Percentiles rank a stretch among this genome's conserved stretches.
Evolutionary conservation across 92 coral and sea anemone species (phyloP).

Genomic region (Chrysogorgia sp.): DNA sequence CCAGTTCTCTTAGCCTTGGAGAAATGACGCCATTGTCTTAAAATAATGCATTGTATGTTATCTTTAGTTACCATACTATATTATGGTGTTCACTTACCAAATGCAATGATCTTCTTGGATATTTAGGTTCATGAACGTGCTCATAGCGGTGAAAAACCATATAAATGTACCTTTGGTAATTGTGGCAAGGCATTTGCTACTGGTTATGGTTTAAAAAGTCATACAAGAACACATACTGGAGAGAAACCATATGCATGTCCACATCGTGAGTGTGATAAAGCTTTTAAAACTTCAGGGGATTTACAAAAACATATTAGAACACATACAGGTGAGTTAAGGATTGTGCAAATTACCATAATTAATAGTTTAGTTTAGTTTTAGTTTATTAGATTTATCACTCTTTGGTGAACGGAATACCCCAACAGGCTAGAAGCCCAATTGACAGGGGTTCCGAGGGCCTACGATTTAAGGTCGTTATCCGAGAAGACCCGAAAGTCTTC

Average conservation of each 20-base stretch:
- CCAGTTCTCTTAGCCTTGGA: no score
- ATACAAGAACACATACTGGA: conserved; percentile 95
- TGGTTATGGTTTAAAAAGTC: conserved; percentile 95
- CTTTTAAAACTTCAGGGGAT: conserved; percentile 97
- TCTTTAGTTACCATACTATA: no score
- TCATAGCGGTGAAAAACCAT: conserved; percentile 98
- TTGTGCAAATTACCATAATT: not conserved
- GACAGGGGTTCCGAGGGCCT: no score
- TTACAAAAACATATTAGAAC: conserved; percentile 96
- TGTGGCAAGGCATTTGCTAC: conserved; percentile 99
- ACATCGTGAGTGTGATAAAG: conserved; percentile 77
- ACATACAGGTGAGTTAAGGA: conserved; percentile 73
- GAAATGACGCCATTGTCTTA: not conserved
- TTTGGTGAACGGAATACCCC: no score
- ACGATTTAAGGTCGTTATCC: no score
- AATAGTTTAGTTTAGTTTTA: no score
- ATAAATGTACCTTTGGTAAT: conserved; percentile 77
- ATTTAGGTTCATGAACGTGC: conserved; percentile 93
- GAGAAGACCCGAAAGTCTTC: no score
- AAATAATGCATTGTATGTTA: not conserved
- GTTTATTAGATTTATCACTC: no score
- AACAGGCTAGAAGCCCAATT: no score
- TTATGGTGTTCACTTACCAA: not conserved
- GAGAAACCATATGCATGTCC: conserved; percentile 95
- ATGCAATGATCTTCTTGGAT: not conserved